phyloP scores from a whole-genome alignment of 2,113 vertebrate species.

The Dasyprocta punctata region DNA sequence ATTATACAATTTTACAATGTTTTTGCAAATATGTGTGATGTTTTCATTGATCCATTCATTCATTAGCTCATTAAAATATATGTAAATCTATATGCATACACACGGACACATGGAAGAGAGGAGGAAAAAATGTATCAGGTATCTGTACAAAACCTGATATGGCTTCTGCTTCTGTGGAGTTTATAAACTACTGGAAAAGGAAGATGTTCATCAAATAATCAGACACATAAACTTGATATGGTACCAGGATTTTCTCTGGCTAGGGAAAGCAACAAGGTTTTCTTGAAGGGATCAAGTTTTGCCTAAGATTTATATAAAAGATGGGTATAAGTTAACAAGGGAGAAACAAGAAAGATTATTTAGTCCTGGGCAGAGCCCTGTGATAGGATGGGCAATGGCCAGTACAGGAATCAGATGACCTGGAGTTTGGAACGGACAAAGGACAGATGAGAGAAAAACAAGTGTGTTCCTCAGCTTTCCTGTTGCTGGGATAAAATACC shows the following conservation, averaged over 20 bases:
- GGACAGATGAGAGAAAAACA: too few relatives aligned
- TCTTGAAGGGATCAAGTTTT: background rate
- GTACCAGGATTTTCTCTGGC: background rate
- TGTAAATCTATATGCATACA: background rate
- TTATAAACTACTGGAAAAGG: background rate
- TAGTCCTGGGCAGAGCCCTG: background rate
- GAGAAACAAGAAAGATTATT: background rate
- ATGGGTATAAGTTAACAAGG: background rate
- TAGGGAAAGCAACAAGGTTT: background rate
- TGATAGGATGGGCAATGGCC: background rate
- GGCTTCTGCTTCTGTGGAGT: background rate
- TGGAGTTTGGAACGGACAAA: background rate
- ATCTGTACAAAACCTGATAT: background rate
- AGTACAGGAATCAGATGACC: background rate
- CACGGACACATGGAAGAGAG: rapidly evolving
- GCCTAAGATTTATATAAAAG: background rate
- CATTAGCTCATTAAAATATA: background rate
- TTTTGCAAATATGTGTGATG: background rate
- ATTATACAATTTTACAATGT: background rate
- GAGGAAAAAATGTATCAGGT: background rate
- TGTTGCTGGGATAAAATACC: background rate
- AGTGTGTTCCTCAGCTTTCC: background rate
- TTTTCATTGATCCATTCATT: background rate
- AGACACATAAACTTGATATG: background rate
- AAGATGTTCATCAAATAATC: background rate